Conservation (phyloP, 2,888 invertebrate genomes). For the Venusia cambrica region DNA sequence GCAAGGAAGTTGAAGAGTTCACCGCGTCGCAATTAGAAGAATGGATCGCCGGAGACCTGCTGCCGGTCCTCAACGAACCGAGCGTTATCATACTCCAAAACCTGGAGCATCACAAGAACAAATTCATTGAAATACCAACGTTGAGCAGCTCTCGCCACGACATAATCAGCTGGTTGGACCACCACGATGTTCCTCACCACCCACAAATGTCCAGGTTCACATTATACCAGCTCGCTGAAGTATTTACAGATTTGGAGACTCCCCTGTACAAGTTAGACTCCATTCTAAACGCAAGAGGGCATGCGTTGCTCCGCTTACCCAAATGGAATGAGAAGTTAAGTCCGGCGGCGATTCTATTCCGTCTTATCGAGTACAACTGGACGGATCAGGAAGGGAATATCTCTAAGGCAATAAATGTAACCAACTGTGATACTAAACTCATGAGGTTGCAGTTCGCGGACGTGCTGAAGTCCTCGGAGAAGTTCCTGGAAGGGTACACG, state of each 20-base stretch:
- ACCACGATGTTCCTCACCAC: slow-evolving; percentile 32
- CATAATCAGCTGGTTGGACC: slow-evolving; percentile 39
- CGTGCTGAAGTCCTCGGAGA: neutral
- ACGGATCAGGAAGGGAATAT: neutral
- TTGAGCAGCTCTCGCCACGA: slow-evolving; percentile 26
- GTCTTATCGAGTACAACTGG: slow-evolving; percentile 4
- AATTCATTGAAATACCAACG: slow-evolving; percentile 25
- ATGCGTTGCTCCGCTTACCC: slow-evolving; percentile 37
- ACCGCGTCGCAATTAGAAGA: slow-evolving; percentile 23
- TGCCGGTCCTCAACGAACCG: slow-evolving; percentile 22
- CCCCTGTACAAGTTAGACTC: slow-evolving; percentile 28
- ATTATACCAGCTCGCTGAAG: slow-evolving; percentile 37
- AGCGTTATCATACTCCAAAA: slow-evolving; percentile 36
- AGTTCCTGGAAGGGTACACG: neutral
- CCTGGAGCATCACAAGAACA: slow-evolving; percentile 23
- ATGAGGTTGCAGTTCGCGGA: too few species aligned
- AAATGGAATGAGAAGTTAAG: slow-evolving; percentile 29
- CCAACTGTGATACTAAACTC: too few species aligned
- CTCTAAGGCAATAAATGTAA: neutral
- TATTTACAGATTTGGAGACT: slow-evolving; percentile 28
- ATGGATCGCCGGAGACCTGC: slow-evolving; percentile 30
- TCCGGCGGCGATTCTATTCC: slow-evolving; percentile 18
- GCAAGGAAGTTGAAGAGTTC: slow-evolving; percentile 20
- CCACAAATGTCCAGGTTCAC: slow-evolving; percentile 33
- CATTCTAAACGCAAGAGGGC: slow-evolving; percentile 29